These are phyloP conservation scores for Canis aureus DNA, from an alignment of 2,113 vertebrate genomes.

Conservation along the genomic window DNA sequence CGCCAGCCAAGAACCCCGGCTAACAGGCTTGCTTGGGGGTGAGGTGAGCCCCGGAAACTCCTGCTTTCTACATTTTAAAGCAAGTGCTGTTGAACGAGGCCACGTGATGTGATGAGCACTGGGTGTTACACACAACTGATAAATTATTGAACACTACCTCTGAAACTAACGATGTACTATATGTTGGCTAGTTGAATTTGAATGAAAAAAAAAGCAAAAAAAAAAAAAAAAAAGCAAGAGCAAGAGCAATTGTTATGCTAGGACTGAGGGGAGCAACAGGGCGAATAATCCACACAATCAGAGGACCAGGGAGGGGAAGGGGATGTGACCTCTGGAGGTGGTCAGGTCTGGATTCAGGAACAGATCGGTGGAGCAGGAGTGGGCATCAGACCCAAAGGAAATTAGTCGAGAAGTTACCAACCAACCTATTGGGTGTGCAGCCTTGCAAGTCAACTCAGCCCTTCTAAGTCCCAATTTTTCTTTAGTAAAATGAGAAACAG, in stretches of 20 bases:
- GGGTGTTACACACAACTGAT: no score
- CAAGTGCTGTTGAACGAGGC: background rate
- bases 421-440: background rate
- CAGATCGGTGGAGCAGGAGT: background rate
- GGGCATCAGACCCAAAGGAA: background rate
- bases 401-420: background rate
- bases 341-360: background rate
- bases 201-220: background rate
- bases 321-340: background rate
- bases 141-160: no score
- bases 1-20: slow-evolving; percentile 72
- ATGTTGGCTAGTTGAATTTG: no score
- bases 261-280: background rate
- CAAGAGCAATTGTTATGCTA: slow-evolving; percentile 19
- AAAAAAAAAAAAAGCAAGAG: background rate
- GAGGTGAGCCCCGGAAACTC: slow-evolving; percentile 69
- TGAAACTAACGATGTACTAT: no score
- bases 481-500: slow-evolving; percentile 20
- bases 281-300: background rate
- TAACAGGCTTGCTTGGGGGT: slow-evolving; percentile 57
- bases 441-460: background rate
- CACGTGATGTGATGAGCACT: no score
- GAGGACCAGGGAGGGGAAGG: background rate
- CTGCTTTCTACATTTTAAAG: slow-evolving; percentile 65
- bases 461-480: background rate